A percentile compares a stretch with the other conserved stretches of the same genome.
Conservation (phyloP, 2,797 vertebrate genomes). For the Linurgus olivaceus region DNA sequence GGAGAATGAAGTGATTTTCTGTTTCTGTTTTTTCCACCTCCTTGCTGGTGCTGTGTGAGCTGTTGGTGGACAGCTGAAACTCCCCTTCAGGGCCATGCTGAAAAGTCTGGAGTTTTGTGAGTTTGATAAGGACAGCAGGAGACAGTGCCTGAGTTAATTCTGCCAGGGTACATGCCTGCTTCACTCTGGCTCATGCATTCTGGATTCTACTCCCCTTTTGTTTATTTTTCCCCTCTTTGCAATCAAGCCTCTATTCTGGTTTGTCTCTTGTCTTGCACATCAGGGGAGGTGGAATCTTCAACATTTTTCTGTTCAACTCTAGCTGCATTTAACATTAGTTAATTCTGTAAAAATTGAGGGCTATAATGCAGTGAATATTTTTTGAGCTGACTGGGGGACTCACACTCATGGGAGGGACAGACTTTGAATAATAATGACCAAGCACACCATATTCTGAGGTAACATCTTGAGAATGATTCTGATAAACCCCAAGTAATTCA, state of each 20-base stretch:
- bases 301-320: not conserved
- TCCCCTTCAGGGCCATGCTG: not conserved
- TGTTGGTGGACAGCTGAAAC: not conserved
- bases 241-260: not conserved
- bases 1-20: not conserved
- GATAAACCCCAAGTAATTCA: constrained; percentile 44
- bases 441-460: not conserved
- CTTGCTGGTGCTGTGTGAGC: not conserved
- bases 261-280: not conserved
- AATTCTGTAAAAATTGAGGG: constrained; percentile 31
- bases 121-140: not conserved
- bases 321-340: constrained; percentile 1
- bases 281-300: not conserved
- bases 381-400: constrained; percentile 7
- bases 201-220: not conserved
- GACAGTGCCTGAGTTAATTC: not conserved
- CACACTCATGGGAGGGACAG: not conserved
- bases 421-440: constrained; percentile 51
- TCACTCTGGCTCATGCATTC: not conserved
- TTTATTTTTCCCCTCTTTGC: not conserved
- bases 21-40: not conserved
- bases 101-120: not conserved
- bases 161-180: not conserved
- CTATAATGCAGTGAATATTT: constrained; percentile 30
- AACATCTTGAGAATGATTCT: constrained; percentile 25